Evolutionary conservation across 2,888 invertebrate genomes (phyloP), one percentile per base, ranked within the genome.

Genomic region (Sceliomorpha sp.): DNA sequence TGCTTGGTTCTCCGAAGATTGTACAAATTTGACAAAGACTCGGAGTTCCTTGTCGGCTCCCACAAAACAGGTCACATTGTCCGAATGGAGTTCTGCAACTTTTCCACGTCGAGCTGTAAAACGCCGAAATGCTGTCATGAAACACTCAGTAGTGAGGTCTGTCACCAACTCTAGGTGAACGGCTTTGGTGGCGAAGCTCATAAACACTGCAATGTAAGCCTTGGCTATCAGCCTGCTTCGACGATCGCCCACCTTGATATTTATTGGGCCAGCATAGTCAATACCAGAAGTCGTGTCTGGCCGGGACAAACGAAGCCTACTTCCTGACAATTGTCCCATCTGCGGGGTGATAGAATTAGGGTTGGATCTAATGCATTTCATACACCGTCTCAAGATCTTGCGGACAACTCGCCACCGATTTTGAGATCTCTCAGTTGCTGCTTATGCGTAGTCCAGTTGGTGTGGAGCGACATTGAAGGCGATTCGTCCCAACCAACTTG

Each of bases 281-380:
- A 39, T 34, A 2, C 37, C 42, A 7, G 40, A 15, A 2, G 5
- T 42, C 1, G 10, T 2, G 32, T 42, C 56, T 1, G 56, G 36
- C n/a, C 42, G 48, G 7, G 39, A 36, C 10, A 42, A 42, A 8
- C 14, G 47, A 24, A 60, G 29, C 5, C 67, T 24, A 5, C 26
- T 10, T 9, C 31, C 37, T 13, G 51, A 47, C 9, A 59, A 32
- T 20, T 58, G 24, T 15, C 42, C 55, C 55, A 63, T 63, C 9
- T 37, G 4, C 15, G 14, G 55, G 5, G 17, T 34, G n/a, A 17
- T 13, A n/a, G 31, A 15, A 3, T 8, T 34, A 6, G 47, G 59
- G 2, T 39, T 34, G 7, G 12, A 26, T 17, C 45, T 34, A 50
- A 44, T 50, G 26, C 68, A 68, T 14, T 12, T 42, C 8, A 66